Percentiles rank a stretch among this genome's conserved stretches.
These are phyloP conservation scores for Crotalus helleri DNA, from an alignment of 2,113 vertebrate genomes.

Conservation along the genomic window DNA sequence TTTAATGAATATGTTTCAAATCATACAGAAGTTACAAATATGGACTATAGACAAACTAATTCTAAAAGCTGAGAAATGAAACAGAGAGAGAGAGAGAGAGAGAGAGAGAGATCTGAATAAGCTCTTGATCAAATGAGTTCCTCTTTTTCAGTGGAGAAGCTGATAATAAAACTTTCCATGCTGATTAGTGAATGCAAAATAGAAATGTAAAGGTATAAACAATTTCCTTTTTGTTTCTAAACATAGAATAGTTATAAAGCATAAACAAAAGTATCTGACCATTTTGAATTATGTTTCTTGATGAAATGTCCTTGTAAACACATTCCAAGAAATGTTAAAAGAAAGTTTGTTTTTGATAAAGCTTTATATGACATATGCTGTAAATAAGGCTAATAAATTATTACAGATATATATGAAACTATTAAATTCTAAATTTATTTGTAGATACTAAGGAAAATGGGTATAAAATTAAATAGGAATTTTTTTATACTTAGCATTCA, in stretches of 20 bases:
- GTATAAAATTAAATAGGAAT: background rate
- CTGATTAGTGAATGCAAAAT: background rate
- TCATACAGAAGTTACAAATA: background rate
- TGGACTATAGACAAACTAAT: background rate
- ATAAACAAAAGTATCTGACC: background rate
- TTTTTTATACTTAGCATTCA: background rate
- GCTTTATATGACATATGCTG: background rate
- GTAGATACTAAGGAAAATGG: background rate
- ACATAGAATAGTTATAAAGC: background rate
- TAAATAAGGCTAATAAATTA: background rate
- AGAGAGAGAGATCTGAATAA: background rate
- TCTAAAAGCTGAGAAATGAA: background rate
- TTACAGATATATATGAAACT: background rate
- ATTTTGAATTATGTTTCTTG: background rate
- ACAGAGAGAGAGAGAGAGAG: background rate
- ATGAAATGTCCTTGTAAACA: background rate
- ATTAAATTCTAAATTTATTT: background rate
- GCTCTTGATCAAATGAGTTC: background rate
- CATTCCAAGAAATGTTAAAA: background rate
- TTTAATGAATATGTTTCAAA: background rate
- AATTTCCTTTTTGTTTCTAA: background rate
- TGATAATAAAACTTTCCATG: background rate
- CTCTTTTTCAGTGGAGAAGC: background rate
- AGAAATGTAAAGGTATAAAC: background rate
- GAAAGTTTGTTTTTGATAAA: background rate